These are phyloP conservation scores for Helogale parvula DNA, from an alignment of 2,113 vertebrate species.

Conservation along the genomic window DNA sequence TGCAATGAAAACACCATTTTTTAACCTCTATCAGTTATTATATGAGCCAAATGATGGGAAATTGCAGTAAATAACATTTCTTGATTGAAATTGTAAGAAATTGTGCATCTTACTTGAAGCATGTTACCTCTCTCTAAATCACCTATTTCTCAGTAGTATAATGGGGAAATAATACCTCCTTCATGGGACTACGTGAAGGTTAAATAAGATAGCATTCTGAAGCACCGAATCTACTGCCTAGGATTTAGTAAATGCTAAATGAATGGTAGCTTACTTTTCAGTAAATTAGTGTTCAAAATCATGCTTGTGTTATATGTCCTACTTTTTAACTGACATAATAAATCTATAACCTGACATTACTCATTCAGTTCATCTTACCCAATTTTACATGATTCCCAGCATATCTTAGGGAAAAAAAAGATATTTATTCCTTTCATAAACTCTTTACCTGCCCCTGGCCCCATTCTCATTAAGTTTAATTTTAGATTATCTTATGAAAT, in stretches of 20 bases:
- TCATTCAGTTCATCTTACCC: neutral
- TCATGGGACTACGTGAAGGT: neutral
- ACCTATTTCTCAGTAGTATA: neutral
- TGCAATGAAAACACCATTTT: neutral
- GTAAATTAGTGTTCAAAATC: slow-evolving; percentile 5
- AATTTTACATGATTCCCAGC: neutral
- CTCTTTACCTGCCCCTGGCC: neutral
- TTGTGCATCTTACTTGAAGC: neutral
- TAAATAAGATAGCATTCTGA: slow-evolving; percentile 6
- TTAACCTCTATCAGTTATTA: neutral
- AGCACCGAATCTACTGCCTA: neutral
- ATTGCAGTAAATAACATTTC: neutral
- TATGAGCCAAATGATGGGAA: neutral
- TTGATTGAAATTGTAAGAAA: slow-evolving; percentile 6
- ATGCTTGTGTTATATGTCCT: neutral
- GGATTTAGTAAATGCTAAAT: neutral
- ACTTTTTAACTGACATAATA: neutral
- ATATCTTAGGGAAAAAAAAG: neutral
- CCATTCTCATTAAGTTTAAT: neutral
- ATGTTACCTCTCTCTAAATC: neutral
- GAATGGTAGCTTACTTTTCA: neutral
- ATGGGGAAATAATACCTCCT: neutral
- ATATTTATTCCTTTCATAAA: neutral
- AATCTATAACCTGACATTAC: neutral
- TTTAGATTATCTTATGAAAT: neutral